Evolutionary conservation across 2,113 vertebrate genomes (phyloP).

Genomic region (Equus przewalskii): DNA sequence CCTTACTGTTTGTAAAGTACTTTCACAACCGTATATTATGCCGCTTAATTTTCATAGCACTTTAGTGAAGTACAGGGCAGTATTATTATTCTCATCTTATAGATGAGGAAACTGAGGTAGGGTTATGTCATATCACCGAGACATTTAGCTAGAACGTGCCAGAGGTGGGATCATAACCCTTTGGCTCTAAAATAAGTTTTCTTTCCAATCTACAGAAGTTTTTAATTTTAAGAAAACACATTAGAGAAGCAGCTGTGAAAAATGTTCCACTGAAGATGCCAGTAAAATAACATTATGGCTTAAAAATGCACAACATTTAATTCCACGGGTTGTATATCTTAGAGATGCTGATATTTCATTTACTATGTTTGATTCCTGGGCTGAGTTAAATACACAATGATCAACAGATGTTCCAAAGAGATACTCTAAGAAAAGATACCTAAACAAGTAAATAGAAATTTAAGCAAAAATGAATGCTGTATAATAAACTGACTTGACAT

Average conservation of each 20-base stretch:
- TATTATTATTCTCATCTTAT: not conserved
- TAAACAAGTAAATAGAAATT: not conserved
- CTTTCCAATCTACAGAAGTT: not conserved
- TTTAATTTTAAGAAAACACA: constrained; percentile 42
- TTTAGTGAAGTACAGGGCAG: not conserved
- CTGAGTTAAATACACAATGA: constrained; percentile 9
- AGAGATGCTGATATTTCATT: not conserved
- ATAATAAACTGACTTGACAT: not conserved
- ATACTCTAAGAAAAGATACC: not conserved
- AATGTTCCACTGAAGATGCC: not conserved
- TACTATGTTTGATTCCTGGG: constrained; percentile 22
- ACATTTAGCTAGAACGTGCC: not conserved
- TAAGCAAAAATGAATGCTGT: not conserved
- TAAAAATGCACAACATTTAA: not conserved
- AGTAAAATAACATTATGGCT: constrained; percentile 14
- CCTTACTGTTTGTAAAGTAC: fast-evolving
- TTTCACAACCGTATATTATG: fast-evolving
- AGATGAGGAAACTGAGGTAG: not conserved
- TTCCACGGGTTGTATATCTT: not conserved
- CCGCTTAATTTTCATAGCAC: not conserved
- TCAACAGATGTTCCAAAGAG: constrained; percentile 42
- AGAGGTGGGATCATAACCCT: not conserved
- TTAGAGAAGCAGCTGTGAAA: constrained; percentile 20
- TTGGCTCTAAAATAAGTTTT: not conserved
- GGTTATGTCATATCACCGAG: fast-evolving